Evolutionary conservation across 2,797 vertebrate species (phyloP), one percentile per base, ranked within the genome.

Genomic region (Parauchenoglanis ngamensis): DNA sequence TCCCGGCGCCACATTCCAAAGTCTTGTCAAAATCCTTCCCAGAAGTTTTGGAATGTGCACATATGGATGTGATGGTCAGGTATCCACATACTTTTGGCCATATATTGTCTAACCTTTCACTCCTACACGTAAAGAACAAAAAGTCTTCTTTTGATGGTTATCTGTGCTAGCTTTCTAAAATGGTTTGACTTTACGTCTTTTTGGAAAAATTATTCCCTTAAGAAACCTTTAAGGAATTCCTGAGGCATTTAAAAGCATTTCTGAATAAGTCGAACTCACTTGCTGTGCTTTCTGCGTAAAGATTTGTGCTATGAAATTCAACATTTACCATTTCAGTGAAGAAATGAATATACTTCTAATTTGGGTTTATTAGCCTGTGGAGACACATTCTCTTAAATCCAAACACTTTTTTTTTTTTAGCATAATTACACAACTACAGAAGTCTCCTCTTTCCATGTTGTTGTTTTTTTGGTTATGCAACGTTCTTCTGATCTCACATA

Each of bases 381-480:
- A 83, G 44, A 67, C 61, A 49, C 44, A 19, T 67, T 52, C n/a
- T 83, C 25, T 11, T 31, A 5, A 65, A 67, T 10, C 28, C 44
- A 73, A 54, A 31, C 12, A 25, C 49, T n/a, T n/a, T 8, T 61
- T 35, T 35, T 35, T 35, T 19, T 19, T 63, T 59, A 25, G 15
- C 12, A 15, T 31, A 19, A 44, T 72, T 11, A 12, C 35, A 54
- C 77, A 12, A 12, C 54, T 54, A 49, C 40, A 61, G 70, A 75
- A 63, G 56, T 46, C 85, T 52, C 77, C n/a, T 15, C 44, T 68
- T 83, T 54, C 28, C 11, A 61, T 61, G 85, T 23, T 89, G 84
- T 77, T 86, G 67, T 88, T 75, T 72, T 40, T 70, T 56, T 40
- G 68, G 79, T 93, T 92, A 88, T 80, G 31, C 90, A 92, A 92